Percentiles rank a stretch among this genome's conserved stretches.
Conservation (phyloP, 2,113 vertebrate genomes). For the Mesocricetus auratus region DNA sequence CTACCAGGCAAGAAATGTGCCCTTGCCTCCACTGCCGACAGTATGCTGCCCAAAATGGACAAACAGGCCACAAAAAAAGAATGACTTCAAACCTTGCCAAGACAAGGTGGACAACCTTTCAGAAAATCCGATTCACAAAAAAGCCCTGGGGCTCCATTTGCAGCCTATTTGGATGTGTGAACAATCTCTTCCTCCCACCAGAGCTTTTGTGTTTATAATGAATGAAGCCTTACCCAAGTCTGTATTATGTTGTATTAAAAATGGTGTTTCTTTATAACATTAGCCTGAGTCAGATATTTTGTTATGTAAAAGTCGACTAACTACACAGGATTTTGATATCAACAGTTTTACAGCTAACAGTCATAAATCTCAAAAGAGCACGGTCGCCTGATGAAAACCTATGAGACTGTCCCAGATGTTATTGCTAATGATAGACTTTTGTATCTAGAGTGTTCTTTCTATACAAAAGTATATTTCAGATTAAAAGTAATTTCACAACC, state of each 20-base stretch:
- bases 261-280: background rate
- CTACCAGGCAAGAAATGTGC: no score
- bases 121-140: no score
- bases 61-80: no score
- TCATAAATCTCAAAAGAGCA: conserved; percentile 34
- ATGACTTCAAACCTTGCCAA: no score
- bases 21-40: no score
- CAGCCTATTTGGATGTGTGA: background rate
- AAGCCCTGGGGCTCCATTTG: background rate
- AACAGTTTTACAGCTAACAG: background rate
- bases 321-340: background rate
- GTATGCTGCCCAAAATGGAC: no score
- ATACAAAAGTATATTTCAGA: conserved; percentile 31
- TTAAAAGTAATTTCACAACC: conserved; percentile 54
- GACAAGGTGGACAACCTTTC: no score
- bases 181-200: background rate
- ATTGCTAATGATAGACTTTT: conserved; percentile 35
- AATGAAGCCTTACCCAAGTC: background rate
- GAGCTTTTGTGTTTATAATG: background rate
- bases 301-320: background rate
- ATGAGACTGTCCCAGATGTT: background rate
- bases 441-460: background rate
- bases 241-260: background rate
- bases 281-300: background rate
- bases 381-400: conserved; percentile 11